phyloP scores from a whole-genome alignment of 2,888 invertebrate genomes.

The Sinopyrophorus schimmeli region DNA sequence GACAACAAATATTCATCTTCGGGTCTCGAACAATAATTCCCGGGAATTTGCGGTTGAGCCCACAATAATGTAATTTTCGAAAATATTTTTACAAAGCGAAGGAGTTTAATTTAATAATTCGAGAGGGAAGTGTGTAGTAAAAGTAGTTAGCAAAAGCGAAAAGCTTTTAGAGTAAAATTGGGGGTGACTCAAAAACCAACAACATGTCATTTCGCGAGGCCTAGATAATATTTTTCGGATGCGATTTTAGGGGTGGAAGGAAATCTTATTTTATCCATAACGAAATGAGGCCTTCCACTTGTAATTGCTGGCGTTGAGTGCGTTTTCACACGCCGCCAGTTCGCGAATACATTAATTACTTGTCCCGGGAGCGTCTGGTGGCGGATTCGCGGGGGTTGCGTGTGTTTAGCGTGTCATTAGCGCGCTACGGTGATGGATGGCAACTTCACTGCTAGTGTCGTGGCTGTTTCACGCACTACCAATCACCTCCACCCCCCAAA shows the following conservation, averaged over 20 bases:
- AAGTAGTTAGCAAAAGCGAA: not conserved
- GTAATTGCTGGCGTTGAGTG: constrained; percentile 44
- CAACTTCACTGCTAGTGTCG: constrained; percentile 53
- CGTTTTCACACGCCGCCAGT: constrained; percentile 49
- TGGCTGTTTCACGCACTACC: constrained; percentile 53
- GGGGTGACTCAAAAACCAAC: constrained; percentile 2
- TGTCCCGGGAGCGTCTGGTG: constrained; percentile 42
- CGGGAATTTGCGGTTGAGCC: too few species aligned
- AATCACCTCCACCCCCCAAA: constrained; percentile 45
- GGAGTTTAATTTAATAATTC: not conserved
- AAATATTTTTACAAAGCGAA: too few species aligned
- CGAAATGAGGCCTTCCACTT: constrained; percentile 33
- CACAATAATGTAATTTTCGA: too few species aligned
- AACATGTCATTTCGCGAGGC: constrained; percentile 16
- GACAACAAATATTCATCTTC: too few species aligned
- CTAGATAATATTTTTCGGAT: constrained; percentile 25
- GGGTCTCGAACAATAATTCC: too few species aligned
- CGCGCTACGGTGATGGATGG: constrained; percentile 52
- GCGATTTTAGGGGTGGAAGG: constrained; percentile 18
- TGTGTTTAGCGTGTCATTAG: constrained; percentile 55
- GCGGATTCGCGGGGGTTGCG: constrained; percentile 47
- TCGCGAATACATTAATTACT: constrained; percentile 52
- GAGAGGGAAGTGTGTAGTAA: not conserved
- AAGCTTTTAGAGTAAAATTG: constrained; percentile 12
- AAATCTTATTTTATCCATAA: constrained; percentile 33